Base-by-base conservation (phyloP, 2,888 invertebrate species). In the Epirrhoe tristata region DNA sequence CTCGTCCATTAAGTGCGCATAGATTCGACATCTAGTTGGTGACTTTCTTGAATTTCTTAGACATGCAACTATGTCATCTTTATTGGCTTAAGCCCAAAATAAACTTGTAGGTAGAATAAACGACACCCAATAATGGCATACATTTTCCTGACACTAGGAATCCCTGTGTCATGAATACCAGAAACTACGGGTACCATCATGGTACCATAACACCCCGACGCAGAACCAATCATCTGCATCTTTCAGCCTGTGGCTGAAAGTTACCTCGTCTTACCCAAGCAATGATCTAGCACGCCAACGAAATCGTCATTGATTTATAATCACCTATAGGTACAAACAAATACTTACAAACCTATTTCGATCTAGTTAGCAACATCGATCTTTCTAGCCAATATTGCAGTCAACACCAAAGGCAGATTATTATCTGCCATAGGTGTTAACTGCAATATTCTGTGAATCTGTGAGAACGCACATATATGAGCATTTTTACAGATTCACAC, bases 1-100 rank as follows among this genome's bases (percentile, higher is more conserved):
- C 89, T 90, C 84, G 85, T 82, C 89, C 90, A 91, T 93, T 91
- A 89, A 89, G 82, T 86, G 83, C 79, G 83, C 83, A 85, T 75
- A 82, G 86, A 88, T 88, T 87, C 82, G 80, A 78, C 79, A 76
- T 79, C 84, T 85, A 81, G 82, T 24, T 87, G 86, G 85, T 86
- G 85, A 87, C 85, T 86, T 83, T 82, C 84, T 81, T 81, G 82
- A 83, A 83, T 81, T 81, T 80, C 75, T 77, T 78, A 78, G 75
- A 16, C 48, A 48, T 16, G 48, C 16, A 48, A 48, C 72, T 75
- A 76, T 74, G 71, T 71, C 71, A 70, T 50, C 12, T 77, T 74
- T 79, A 76, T 82, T 78, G 14, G 12, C 24, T 56, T 12, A 12
- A 43, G 17, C 43, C n/a, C 2, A 24, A 5, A 5, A 57, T 24